A percentile compares a stretch with the other conserved stretches of the same genome.
phyloP scores from a whole-genome alignment of 2,113 vertebrate genomes.

The Uria aalge region DNA sequence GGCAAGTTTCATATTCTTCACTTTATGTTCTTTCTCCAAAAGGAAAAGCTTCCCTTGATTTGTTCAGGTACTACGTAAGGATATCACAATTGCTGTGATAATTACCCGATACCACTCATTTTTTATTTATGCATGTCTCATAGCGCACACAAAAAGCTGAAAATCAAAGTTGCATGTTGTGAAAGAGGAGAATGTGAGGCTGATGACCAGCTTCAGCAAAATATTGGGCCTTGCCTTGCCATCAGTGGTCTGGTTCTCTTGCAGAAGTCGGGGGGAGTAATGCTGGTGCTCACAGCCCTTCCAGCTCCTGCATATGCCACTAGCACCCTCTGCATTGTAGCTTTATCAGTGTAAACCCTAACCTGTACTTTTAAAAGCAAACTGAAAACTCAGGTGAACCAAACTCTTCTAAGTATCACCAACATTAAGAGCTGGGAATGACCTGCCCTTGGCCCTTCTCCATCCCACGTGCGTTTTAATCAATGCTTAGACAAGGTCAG shows the following conservation, averaged over 20 bases:
- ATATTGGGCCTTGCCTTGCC: background rate
- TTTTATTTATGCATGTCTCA: conserved; percentile 41
- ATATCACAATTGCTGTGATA: background rate
- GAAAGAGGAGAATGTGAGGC: background rate
- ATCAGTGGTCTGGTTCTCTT: background rate
- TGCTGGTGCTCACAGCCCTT: background rate
- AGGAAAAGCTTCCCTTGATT: conserved; percentile 8
- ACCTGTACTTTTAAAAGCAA: background rate
- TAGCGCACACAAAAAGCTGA: background rate
- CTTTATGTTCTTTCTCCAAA: background rate
- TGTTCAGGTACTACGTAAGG: background rate
- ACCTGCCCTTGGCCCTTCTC: background rate
- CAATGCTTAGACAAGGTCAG: background rate
- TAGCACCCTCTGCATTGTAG: background rate
- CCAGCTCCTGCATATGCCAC: accelerated
- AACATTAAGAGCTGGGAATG: background rate
- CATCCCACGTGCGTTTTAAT: background rate
- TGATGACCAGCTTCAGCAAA: background rate
- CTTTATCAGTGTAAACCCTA: background rate
- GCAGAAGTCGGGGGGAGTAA: background rate
- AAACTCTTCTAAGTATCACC: background rate
- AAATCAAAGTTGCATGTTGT: background rate
- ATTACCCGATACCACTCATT: background rate
- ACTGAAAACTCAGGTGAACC: background rate
- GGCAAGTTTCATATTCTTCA: conserved; percentile 2